Evolutionary conservation across 2,888 invertebrate species (phyloP).

Genomic region (Hipparchia sbordonii): DNA sequence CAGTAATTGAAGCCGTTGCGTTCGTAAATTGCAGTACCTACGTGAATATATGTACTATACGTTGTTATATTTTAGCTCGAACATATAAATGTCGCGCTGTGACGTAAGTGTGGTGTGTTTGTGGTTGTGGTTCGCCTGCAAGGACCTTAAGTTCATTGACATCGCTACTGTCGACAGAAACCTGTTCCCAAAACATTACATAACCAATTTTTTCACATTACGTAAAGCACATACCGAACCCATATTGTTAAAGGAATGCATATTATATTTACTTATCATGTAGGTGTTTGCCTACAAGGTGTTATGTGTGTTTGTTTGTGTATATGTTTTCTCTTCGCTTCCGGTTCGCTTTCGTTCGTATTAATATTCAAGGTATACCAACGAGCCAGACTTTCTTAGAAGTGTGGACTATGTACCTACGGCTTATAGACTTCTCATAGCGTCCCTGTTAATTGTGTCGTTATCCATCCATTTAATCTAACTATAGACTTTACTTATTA

Average conservation of each 20-base stretch:
- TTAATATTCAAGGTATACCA: constrained; percentile 56
- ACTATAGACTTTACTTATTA: no score
- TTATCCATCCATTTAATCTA: no score
- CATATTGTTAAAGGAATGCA: constrained; percentile 18
- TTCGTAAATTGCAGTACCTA: no score
- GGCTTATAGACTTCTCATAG: no score
- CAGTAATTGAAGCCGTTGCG: no score
- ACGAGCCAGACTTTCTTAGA: constrained; percentile 46
- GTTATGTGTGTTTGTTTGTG: constrained; percentile 42
- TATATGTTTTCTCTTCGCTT: constrained; percentile 50
- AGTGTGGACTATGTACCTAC: constrained; percentile 21
- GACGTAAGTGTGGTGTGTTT: no score
- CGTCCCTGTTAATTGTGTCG: no score
- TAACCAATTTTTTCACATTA: constrained; percentile 5
- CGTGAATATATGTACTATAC: no score
- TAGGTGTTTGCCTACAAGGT: constrained; percentile 14
- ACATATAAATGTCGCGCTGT: no score
- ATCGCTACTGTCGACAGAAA: not conserved
- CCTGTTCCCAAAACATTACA: constrained; percentile 10
- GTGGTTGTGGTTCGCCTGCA: not conserved
- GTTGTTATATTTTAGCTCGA: no score
- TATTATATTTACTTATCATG: constrained; percentile 8
- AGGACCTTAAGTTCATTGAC: not conserved
- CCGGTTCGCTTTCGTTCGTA: constrained; percentile 64
- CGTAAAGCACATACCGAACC: constrained; percentile 4